Evolutionary conservation across 1,140 invertebrate genomes (phyloP), one percentile per base, ranked within the genome.

Genomic region (Drosophila triauraria): DNA sequence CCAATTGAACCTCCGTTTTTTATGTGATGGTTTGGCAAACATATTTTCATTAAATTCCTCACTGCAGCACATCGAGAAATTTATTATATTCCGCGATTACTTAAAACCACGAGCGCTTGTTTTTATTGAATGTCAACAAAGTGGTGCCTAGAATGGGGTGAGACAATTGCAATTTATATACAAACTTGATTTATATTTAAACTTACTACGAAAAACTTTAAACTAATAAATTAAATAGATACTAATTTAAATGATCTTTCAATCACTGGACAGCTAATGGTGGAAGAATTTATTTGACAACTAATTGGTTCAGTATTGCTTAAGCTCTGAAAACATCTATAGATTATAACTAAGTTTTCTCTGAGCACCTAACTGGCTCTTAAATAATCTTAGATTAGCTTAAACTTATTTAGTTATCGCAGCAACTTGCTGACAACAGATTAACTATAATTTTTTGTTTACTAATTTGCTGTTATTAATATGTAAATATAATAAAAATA

Each of bases 1-100:
- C 44, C 40, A 35, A 56, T 63, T 25, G 57, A 44, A 32, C 1
- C 30, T n/a, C 4, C 2, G 10, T 40, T 35, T 27, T 30, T 62
- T 35, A 27, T 64, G 27, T 30, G 27, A 10, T 63, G 43, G 59
- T 64, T 67, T 67, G 64, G 25, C 64, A 67, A 67, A 67, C 64
- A 63, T 64, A 47, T 47, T 46, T 44, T 60, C 54, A 59, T 60
- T 59, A 32, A 32, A 32, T 64, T 35, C 13, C 6, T 25, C 1
- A 13, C 40, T 57, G 61, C 61, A 35, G 20, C 40, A 12, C 17
- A 65, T 44, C 27, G 7, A 15, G 15, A 46, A 35, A 9, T 46
- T 17, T 58, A 20, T 54, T 58, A 44, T 43, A 42, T 44, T 25
- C 7, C 4, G 7, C 15, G 27, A 46, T 64, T 60, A 65, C 42